Evolutionary conservation across 2,888 invertebrate species (phyloP).

Genomic region (Platyscelio sp.): DNA sequence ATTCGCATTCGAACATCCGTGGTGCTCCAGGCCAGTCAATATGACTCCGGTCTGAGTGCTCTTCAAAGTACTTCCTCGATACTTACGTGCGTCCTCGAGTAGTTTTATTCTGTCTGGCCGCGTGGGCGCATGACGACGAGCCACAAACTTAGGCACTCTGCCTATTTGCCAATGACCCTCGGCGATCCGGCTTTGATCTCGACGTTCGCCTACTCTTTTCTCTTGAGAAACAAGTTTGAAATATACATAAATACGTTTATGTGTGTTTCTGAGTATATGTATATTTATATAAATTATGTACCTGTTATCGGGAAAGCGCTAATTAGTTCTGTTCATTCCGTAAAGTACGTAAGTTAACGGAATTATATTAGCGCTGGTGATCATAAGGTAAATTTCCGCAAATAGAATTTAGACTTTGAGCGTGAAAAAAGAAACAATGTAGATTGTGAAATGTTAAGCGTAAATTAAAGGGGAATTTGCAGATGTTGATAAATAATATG

Average conservation of each 20-base stretch:
- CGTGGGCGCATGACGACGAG: constrained; percentile 80
- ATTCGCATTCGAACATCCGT: constrained; percentile 39
- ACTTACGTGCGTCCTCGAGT: constrained; percentile 82
- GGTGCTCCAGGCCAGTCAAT: constrained; percentile 62
- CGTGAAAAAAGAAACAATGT: too few species aligned
- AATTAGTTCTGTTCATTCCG: too few species aligned
- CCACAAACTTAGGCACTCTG: constrained; percentile 77
- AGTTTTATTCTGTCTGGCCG: constrained; percentile 84
- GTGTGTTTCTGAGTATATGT: too few species aligned
- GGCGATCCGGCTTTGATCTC: constrained; percentile 65
- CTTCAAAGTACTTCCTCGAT: constrained; percentile 80
- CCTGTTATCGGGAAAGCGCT: too few species aligned
- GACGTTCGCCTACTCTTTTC: constrained; percentile 65
- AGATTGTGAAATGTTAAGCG: too few species aligned
- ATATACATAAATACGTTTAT: constrained; percentile 7
- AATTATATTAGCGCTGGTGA: too few species aligned
- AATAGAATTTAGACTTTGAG: too few species aligned
- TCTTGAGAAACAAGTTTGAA: constrained; percentile 44
- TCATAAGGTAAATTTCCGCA: too few species aligned
- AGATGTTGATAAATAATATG: too few species aligned
- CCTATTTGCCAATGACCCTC: constrained; percentile 78
- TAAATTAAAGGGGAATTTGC: too few species aligned
- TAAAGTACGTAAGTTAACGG: too few species aligned
- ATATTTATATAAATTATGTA: too few species aligned
- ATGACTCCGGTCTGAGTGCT: constrained; percentile 60